phyloP scores from a whole-genome alignment of 2,797 vertebrate species.

The Neosalanx taihuensis region DNA sequence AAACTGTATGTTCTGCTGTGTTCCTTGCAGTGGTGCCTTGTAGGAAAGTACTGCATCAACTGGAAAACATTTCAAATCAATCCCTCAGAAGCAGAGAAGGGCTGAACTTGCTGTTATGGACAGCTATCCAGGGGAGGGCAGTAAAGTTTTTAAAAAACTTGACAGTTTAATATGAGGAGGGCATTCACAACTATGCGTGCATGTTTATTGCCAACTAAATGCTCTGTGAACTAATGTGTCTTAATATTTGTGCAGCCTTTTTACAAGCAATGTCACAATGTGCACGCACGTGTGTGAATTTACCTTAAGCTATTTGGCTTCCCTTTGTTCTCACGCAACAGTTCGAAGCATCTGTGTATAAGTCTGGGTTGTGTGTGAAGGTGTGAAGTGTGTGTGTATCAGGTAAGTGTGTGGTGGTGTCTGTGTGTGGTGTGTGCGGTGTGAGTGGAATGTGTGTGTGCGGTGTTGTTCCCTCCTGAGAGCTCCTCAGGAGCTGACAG shows the following conservation, averaged over 20 bases:
- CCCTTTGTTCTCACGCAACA: too few species aligned
- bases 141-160: background rate
- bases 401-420: background rate
- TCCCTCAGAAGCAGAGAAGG: background rate
- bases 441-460: constrained; percentile 22
- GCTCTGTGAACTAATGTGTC: too few species aligned
- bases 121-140: background rate
- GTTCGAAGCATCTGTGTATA: background rate
- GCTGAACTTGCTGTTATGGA: background rate
- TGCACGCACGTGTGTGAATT: too few species aligned
- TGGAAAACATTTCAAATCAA: background rate
- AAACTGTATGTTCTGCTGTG: background rate
- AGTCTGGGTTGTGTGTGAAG: background rate
- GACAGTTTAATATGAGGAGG: background rate
- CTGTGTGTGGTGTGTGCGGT: constrained; percentile 22
- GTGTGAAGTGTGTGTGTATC: background rate
- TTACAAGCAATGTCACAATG: too few species aligned
- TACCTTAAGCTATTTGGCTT: too few species aligned
- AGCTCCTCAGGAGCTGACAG: constrained; percentile 49
- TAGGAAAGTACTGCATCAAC: background rate
- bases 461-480: constrained; percentile 43
- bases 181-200: background rate
- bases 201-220: background rate
- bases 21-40: background rate
- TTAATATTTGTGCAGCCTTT: too few species aligned